These are phyloP conservation scores for Tringa solitaria DNA, from an alignment of 2,113 vertebrate genomes.

Conservation along the genomic window DNA sequence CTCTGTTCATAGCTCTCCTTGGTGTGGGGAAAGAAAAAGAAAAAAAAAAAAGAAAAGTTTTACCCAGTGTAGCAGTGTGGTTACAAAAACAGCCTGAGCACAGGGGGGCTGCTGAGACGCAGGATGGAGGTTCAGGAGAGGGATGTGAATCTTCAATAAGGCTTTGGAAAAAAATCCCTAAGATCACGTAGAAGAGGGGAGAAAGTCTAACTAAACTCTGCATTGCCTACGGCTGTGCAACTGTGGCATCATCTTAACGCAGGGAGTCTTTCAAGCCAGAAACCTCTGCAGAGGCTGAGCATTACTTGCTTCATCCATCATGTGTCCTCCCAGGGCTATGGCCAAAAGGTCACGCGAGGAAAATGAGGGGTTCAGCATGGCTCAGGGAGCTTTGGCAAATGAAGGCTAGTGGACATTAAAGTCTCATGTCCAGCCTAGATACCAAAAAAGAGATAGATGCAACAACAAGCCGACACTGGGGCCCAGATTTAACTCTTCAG, in stretches of 20 bases:
- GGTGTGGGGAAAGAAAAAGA: background rate
- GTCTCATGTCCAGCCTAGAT: background rate
- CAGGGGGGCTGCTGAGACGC: background rate
- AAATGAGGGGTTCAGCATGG: background rate
- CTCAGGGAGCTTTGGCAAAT: background rate
- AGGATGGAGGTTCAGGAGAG: background rate
- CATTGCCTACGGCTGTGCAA: background rate
- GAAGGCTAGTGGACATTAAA: background rate
- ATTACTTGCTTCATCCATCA: background rate
- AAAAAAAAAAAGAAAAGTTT: background rate
- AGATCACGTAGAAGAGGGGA: rapidly evolving
- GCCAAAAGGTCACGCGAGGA: background rate
- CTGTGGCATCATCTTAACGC: background rate
- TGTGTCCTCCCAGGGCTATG: background rate
- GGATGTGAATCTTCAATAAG: rapidly evolving
- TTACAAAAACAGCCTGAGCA: background rate
- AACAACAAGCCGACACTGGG: background rate
- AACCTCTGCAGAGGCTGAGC: background rate
- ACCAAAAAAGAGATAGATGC: background rate
- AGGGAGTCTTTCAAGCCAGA: background rate
- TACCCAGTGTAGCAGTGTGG: background rate
- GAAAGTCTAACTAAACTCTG: background rate
- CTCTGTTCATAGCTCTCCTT: background rate
- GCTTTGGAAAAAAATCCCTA: background rate
- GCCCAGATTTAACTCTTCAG: background rate